A percentile compares a stretch with the other conserved stretches of the same genome.
phyloP scores from a whole-genome alignment of 2,797 vertebrate species.

The Morelia viridis region DNA sequence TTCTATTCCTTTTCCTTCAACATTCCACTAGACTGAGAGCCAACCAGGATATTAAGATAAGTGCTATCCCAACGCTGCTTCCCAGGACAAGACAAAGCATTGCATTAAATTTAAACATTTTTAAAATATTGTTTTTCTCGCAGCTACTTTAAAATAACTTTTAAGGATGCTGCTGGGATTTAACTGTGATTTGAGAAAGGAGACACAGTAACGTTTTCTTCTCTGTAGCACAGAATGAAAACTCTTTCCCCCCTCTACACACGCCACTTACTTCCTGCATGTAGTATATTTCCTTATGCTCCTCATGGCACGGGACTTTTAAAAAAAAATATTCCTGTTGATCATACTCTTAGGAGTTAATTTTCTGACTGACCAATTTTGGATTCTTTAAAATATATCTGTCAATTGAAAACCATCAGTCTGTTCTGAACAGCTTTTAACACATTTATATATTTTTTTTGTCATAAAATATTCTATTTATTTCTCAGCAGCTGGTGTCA shows the following conservation, averaged over 20 bases:
- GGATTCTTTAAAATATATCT: slow-evolving; percentile 67
- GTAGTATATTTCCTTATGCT: slow-evolving; percentile 12
- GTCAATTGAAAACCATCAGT: slow-evolving; percentile 63
- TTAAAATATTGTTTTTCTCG: slow-evolving; percentile 30
- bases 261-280: slow-evolving; percentile 4
- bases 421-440: slow-evolving; percentile 75
- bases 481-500: slow-evolving; percentile 81
- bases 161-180: slow-evolving; percentile 32
- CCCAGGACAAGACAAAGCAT: neutral
- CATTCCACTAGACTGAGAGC: slow-evolving; percentile 25
- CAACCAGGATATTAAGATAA: neutral
- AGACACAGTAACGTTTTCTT: slow-evolving; percentile 32
- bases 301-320: neutral
- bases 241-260: neutral
- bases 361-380: slow-evolving; percentile 60
- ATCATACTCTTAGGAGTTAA: slow-evolving; percentile 13
- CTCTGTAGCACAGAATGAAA: slow-evolving; percentile 30
- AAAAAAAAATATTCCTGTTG: neutral
- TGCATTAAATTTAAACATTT: neutral
- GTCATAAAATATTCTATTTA: slow-evolving; percentile 81
- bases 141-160: slow-evolving; percentile 23
- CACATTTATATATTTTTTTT: slow-evolving; percentile 70
- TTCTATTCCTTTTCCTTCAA: neutral
- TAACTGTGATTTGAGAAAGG: slow-evolving; percentile 49
- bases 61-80: slow-evolving; percentile 21